Evolutionary conservation across 2,113 vertebrate species (phyloP).

Genomic region (Notarius quadriscutis): DNA sequence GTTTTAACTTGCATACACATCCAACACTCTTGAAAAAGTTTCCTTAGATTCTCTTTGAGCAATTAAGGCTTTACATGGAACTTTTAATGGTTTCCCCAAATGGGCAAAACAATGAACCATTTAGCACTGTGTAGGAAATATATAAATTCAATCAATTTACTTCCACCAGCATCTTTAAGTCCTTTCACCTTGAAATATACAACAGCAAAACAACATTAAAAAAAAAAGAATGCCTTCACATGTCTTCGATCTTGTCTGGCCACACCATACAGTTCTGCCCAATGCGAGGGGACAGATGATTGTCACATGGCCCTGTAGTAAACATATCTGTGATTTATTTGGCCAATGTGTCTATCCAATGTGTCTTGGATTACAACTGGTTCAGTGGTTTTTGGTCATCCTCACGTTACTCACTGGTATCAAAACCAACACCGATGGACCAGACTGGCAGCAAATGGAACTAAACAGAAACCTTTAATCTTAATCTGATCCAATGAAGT

Average conservation of each 20-base stretch:
- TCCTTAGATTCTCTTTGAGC: not conserved
- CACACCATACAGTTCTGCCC: not conserved
- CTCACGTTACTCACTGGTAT: slow-evolving; percentile 28
- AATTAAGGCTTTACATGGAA: not conserved
- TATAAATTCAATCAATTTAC: not conserved
- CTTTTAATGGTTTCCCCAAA: not conserved
- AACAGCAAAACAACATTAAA: not conserved
- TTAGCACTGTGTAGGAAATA: not conserved
- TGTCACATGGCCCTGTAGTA: slow-evolving; percentile 9
- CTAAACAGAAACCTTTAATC: slow-evolving; percentile 52
- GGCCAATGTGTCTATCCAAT: slow-evolving; percentile 7
- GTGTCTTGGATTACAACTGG: slow-evolving; percentile 14
- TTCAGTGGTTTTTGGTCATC: slow-evolving; percentile 25
- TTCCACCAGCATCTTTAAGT: not conserved
- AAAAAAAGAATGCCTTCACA: not conserved
- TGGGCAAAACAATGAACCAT: not conserved
- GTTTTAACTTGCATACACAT: not conserved
- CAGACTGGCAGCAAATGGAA: slow-evolving; percentile 47
- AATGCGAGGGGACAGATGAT: not conserved
- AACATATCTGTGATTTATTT: not conserved
- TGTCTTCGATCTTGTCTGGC: not conserved
- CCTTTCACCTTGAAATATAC: not conserved
- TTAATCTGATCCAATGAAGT: slow-evolving; percentile 60
- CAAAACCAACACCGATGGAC: slow-evolving; percentile 30
- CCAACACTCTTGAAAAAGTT: not conserved